These are phyloP conservation scores for Corvus hawaiiensis DNA, from an alignment of 2,113 vertebrate species.

Conservation along the genomic window DNA sequence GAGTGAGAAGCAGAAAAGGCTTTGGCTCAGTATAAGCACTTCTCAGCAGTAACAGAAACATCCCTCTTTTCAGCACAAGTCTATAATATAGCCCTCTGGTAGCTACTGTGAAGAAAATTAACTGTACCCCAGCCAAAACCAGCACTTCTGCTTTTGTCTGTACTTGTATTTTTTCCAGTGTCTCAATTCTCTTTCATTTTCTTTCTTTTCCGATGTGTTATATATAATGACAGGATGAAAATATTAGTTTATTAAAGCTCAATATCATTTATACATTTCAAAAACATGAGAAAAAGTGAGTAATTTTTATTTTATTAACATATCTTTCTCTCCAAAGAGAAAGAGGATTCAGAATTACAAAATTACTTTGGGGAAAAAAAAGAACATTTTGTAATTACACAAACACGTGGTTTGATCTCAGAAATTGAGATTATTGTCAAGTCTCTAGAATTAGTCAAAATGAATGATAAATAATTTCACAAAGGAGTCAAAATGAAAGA, in stretches of 20 bases:
- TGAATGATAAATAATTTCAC: not conserved
- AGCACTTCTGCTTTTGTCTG: not conserved
- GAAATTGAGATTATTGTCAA: not conserved
- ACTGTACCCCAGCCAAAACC: not conserved
- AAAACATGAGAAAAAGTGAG: not conserved
- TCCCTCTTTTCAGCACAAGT: not conserved
- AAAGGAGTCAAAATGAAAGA: not conserved
- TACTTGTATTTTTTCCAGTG: not conserved
- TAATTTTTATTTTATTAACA: not conserved
- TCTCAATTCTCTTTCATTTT: not conserved
- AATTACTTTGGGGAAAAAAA: not conserved
- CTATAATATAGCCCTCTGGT: no score
- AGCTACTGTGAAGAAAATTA: not conserved
- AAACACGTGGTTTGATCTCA: not conserved
- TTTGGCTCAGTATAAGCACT: not conserved
- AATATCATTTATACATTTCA: not conserved
- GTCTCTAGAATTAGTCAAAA: not conserved
- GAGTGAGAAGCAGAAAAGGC: not conserved
- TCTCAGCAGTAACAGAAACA: not conserved
- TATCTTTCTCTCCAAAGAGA: not conserved
- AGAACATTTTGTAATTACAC: not conserved
- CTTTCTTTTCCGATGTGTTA: not conserved
- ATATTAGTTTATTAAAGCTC: not conserved
- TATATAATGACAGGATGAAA: not conserved
- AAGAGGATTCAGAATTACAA: not conserved